A percentile compares a stretch with the other conserved stretches of the same genome.
phyloP scores from a whole-genome alignment of 1,140 invertebrate genomes.

The Dendrolimus kikuchii region DNA sequence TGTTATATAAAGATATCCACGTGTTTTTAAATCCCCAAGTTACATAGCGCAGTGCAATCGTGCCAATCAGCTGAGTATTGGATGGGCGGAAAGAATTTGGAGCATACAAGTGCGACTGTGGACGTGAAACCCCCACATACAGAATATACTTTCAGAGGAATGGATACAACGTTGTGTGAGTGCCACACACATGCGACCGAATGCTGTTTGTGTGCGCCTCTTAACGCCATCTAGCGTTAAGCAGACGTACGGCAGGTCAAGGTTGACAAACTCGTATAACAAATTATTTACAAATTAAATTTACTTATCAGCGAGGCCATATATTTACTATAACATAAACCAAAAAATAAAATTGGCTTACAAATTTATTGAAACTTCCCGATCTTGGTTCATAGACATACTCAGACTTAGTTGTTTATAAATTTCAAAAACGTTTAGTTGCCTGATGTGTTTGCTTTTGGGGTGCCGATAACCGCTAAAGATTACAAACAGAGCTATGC shows the following conservation, averaged over 20 bases:
- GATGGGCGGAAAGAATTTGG: constrained; percentile 22
- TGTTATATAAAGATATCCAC: background rate
- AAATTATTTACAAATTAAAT: constrained; percentile 52
- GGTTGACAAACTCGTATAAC: constrained; percentile 55
- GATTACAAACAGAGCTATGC: constrained; percentile 47
- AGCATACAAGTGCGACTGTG: constrained; percentile 18
- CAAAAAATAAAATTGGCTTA: background rate
- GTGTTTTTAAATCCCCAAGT: too few relatives aligned
- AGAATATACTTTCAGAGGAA: constrained; percentile 1
- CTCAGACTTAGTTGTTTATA: constrained; percentile 44
- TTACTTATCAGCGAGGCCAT: constrained; percentile 20
- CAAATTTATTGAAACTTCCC: background rate
- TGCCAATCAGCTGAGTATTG: constrained; percentile 23
- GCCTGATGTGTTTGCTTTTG: constrained; percentile 32
- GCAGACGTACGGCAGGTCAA: constrained; percentile 40
- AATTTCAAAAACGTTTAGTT: constrained; percentile 49
- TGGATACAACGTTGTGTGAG: constrained; percentile 31
- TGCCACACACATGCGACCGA: constrained; percentile 31
- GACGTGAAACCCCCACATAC: constrained; percentile 32
- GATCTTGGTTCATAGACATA: constrained; percentile 4
- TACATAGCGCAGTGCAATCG: constrained; percentile 14
- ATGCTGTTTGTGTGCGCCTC: constrained; percentile 31
- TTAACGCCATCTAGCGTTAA: constrained; percentile 52
- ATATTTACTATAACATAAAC: background rate
- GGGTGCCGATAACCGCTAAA: constrained; percentile 37